Base-by-base conservation (phyloP, 2,888 invertebrate genomes). In the Agrotis puta region DNA sequence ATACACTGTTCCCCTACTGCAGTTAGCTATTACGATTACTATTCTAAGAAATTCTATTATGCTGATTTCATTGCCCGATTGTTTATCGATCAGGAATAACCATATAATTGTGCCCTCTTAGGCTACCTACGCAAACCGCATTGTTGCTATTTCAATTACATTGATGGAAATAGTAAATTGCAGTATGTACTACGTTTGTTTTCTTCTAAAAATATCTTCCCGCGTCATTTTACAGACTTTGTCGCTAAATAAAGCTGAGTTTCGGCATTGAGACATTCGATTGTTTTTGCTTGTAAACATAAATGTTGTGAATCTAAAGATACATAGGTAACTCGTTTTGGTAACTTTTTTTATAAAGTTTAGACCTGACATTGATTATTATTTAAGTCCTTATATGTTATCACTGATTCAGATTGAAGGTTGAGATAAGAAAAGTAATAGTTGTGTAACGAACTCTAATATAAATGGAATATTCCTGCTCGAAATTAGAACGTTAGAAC, bases 61-160 rank as follows among this genome's bases (percentile, higher is more conserved):
- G 39, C 39, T 48, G 39, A 39, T 63, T 68, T 54, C 16, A 70
- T 62, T 63, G 22, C 48, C 24, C n/a, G 24, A 64, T 64, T 61
- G 43, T 59, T 53, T 53, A 16, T 59, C n/a, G 51, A 54, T 61
- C 47, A 43, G 51, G 51, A 74, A 77, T 67, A 72, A 68, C 71
- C 64, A 67, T 20, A 73, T 70, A 73, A 84, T 71, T 22, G 61
- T 59, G 56, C 67, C 57, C 65, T 74, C 48, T 64, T 50, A 47
- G 48, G 11, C 54, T 43, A 51, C 77, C 79, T 71, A 79, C 85
- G 80, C 69, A 74, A 70, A 61, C 39, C 66, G 72, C 54, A 64
- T 66, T 57, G 70, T 59, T 77, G 61, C 74, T 54, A 71, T 70
- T 85, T 75, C 74, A 77, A 82, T 82, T 71, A 75, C 70, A 50